Conservation (phyloP, 2,888 invertebrate species). For the Dromius quadrimaculatus region DNA sequence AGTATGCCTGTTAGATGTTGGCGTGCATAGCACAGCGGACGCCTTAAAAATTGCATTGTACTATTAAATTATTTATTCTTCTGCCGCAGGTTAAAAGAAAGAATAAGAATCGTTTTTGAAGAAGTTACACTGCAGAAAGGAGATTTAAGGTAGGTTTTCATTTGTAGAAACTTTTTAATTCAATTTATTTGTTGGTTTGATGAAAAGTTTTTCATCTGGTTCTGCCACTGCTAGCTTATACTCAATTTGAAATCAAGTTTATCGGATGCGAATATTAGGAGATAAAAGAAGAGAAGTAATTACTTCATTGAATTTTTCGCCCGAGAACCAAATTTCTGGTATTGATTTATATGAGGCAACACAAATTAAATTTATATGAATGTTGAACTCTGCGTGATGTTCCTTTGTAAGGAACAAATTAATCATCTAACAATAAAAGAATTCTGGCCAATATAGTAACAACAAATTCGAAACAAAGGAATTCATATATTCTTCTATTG, state of each 20-base stretch:
- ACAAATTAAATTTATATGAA: too few species aligned
- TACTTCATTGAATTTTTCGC: background rate
- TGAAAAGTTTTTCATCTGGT: conserved; percentile 36
- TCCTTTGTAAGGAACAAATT: background rate
- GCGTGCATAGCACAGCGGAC: background rate
- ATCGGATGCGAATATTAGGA: conserved; percentile 4
- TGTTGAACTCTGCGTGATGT: too few species aligned
- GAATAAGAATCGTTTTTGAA: conserved; percentile 86
- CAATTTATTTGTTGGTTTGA: conserved; percentile 35
- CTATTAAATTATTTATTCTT: conserved; percentile 54
- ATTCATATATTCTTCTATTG: conserved; percentile 24
- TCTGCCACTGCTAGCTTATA: conserved; percentile 4
- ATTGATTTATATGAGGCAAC: too few species aligned
- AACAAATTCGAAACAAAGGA: too few species aligned
- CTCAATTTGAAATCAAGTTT: conserved; percentile 33
- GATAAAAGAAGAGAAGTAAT: too few species aligned
- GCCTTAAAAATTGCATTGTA: conserved; percentile 8
- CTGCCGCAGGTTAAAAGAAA: conserved; percentile 77
- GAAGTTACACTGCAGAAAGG: conserved; percentile 83
- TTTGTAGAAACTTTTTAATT: conserved; percentile 39
- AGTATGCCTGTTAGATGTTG: background rate
- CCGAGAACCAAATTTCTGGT: too few species aligned
- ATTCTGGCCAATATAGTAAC: background rate
- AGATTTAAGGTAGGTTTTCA: conserved; percentile 76
- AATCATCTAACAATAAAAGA: background rate